Evolutionary conservation across 2,113 vertebrate species (phyloP).

Genomic region (Lamprologus lemairii): DNA sequence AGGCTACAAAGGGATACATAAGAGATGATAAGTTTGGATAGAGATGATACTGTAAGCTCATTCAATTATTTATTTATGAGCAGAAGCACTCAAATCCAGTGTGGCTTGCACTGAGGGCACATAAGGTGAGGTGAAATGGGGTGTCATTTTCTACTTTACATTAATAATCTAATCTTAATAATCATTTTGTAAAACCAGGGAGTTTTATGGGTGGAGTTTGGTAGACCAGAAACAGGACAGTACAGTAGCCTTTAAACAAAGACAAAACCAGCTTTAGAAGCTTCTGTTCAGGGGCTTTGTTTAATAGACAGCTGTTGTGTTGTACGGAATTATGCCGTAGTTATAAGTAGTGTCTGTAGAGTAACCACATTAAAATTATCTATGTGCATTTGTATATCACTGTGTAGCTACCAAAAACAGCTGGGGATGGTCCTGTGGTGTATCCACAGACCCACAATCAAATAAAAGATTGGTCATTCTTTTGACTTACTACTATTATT

Average conservation of each 20-base stretch:
- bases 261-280: background rate
- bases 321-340: background rate
- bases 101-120: background rate
- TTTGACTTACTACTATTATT: background rate
- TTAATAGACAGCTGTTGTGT: background rate
- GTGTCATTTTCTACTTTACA: background rate
- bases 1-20: background rate
- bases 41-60: background rate
- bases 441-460: background rate
- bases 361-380: background rate
- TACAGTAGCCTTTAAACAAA: background rate
- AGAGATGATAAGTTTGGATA: background rate
- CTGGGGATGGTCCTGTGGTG: background rate
- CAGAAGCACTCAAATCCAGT: background rate
- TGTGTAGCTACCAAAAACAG: background rate
- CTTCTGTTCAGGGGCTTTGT: background rate
- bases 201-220: background rate
- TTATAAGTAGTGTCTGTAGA: background rate
- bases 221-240: background rate
- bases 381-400: background rate
- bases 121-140: background rate
- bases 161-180: background rate
- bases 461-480: background rate
- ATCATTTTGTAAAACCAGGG: background rate
- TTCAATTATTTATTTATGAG: constrained; percentile 3